Base-by-base conservation (phyloP, 2,113 vertebrate species). In the Heterotis niloticus region DNA sequence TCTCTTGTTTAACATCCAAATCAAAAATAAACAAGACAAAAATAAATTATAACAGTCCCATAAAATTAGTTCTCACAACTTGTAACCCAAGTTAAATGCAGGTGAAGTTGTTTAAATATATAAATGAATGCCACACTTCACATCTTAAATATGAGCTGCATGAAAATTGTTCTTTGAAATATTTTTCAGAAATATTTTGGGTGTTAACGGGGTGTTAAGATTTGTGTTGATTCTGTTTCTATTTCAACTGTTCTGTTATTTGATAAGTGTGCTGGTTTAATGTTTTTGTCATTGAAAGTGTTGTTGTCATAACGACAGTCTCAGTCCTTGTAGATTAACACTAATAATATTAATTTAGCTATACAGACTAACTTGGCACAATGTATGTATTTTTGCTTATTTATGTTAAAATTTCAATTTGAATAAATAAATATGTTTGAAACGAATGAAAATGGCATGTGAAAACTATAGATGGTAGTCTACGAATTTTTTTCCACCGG, bases 401-500 rank as follows among this genome's bases (percentile, higher is more conserved):
- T 67, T 77, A 28, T 28, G 5, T 34, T 70, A 56, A 10, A 11
- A 51, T 23, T 54, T 54, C 23, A 44, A 24, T 54, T 5, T n/a
- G 7, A 54, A 72, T 16, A 72, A 54, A 72, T 24, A n/a, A 56
- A 23, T 54, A n/a, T 23, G 10, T 24, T 56, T 54, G n/a, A 23
- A 24, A 24, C 60, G 14, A 62, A 62, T 72, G 12, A 44, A 44
- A 44, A 44, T 44, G 34, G 11, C 54, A 75, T 10, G 0, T 54
- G 51, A 10, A 56, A 65, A 71, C 59, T 7, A 18, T 44, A n/a
- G 56, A 4, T 78, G 77, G 20, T 52, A n/a, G 77, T 60, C 67
- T 78, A 78, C 7, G 57, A 68, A 51, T 71, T 56, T 34, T 70
- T n/a, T 29, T 62, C 74, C 79, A 52, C 62, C 64, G 65, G 62